These are phyloP conservation scores for Ischnus inquisitorius DNA, from an alignment of 2,888 invertebrate genomes.

Conservation along the genomic window DNA sequence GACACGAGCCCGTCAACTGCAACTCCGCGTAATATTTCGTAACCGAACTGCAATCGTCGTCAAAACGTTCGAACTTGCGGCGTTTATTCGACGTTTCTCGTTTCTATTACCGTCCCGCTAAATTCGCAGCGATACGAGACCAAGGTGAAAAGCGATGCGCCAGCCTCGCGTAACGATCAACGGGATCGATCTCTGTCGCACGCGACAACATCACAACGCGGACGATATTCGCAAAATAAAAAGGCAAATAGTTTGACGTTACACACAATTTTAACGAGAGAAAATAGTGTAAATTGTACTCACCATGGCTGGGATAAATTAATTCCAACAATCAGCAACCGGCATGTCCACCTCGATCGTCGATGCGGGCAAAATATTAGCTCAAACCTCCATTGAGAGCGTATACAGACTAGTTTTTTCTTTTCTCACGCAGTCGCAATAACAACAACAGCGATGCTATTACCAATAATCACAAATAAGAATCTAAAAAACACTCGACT, in stretches of 20 bases:
- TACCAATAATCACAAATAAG: neutral
- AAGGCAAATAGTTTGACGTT: neutral
- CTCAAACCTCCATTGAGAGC: constrained; percentile 7
- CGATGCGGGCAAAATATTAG: constrained; percentile 35
- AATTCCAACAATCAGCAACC: constrained; percentile 68
- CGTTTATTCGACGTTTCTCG: neutral
- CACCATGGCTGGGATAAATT: constrained; percentile 69
- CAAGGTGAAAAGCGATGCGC: neutral
- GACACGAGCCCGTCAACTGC: neutral
- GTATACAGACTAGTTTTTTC: neutral
- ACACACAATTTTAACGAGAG: neutral
- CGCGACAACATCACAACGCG: neutral
- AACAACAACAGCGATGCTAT: neutral
- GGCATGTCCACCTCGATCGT: constrained; percentile 66
- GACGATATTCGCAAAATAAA: neutral
- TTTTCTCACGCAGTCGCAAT: constrained; percentile 4
- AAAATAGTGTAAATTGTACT: constrained; percentile 29
- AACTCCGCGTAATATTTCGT: neutral
- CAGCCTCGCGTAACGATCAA: constrained; percentile 1
- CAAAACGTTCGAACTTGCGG: neutral
- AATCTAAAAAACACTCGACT: neutral
- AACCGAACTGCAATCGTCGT: neutral
- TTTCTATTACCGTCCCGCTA: neutral
- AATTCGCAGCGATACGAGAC: neutral
- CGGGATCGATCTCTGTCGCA: neutral